These are phyloP conservation scores for Bombus sylvicola DNA, from an alignment of 1,140 invertebrate genomes.

Conservation along the genomic window DNA sequence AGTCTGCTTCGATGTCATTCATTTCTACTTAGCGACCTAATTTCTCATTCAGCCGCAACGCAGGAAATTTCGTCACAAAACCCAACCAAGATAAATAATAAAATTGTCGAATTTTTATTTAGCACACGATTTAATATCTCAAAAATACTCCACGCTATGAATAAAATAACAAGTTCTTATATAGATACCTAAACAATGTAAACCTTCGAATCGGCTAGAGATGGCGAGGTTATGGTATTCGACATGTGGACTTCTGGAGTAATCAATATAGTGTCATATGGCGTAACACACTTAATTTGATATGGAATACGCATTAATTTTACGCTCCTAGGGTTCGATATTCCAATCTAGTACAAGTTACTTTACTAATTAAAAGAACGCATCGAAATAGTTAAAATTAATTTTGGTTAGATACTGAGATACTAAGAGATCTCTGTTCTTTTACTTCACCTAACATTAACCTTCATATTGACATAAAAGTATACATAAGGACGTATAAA, in stretches of 20 bases:
- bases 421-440: too few species aligned
- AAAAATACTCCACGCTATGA: not conserved
- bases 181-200: too few species aligned
- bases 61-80: not conserved
- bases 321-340: too few species aligned
- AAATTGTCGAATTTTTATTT: not conserved
- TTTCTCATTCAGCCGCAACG: not conserved
- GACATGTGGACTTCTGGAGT: not conserved
- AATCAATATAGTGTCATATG: constrained; percentile 8
- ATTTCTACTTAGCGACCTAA: constrained; percentile 18
- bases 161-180: not conserved
- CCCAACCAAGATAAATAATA: not conserved
- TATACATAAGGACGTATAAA: too few species aligned
- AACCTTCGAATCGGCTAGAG: too few species aligned
- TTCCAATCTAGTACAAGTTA: not conserved
- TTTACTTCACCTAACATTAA: too few species aligned
- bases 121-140: too few species aligned
- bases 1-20: constrained; percentile 20
- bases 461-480: too few species aligned
- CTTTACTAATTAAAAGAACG: too few species aligned
- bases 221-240: not conserved
- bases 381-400: too few species aligned
- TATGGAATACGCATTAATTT: not conserved
- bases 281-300: constrained; percentile 1
- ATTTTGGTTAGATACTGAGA: too few species aligned